Evolutionary conservation across 2,888 invertebrate genomes (phyloP), one percentile per base, ranked within the genome.

Genomic region (Parnassius apollo): DNA sequence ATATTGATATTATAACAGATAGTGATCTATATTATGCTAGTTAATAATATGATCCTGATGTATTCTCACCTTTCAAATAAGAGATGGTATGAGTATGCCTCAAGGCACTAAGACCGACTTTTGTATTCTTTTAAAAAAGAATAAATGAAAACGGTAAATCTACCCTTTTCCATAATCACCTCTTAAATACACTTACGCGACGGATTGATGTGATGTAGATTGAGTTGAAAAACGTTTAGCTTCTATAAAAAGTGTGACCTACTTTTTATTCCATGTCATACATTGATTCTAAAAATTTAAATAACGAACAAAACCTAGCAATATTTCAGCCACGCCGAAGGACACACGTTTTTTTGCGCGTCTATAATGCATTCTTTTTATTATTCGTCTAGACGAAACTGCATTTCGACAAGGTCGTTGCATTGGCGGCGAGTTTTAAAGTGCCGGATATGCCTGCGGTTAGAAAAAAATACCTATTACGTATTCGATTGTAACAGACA

Each of bases 371-470:
- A 64, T 59, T 61, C 59, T 50, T 52, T 65, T 66, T 74, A 65
- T 69, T 70, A 76, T 75, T 76, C 79, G 81, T 82, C 84, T 80
- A 78, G 82, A 83, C 81, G n/a, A 78, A 80, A 81, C 68, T 81
- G 80, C 79, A 78, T 73, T 77, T 74, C 59, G 76, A 72, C 81
- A 78, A 83, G 84, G 82, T 72, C 73, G 66, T 61, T 71, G 73
- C 69, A 68, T 75, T 35, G 64, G 60, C 55, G 48, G 50, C n/a
- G 9, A 62, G 22, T 45, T 54, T 57, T 64, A 54, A 12, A 11
- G 61, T 42, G n/a, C 48, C 25, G 53, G 54, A 48, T 35, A 35
- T 35, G 35, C 35, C 35, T 35, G 35, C 35, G 35, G 7, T 59
- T 59, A 53, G 9, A 9, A 13, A 42, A 55, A 55, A 50, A 51